Base-by-base conservation (phyloP, 2,797 vertebrate genomes). In the Alauda arvensis region DNA sequence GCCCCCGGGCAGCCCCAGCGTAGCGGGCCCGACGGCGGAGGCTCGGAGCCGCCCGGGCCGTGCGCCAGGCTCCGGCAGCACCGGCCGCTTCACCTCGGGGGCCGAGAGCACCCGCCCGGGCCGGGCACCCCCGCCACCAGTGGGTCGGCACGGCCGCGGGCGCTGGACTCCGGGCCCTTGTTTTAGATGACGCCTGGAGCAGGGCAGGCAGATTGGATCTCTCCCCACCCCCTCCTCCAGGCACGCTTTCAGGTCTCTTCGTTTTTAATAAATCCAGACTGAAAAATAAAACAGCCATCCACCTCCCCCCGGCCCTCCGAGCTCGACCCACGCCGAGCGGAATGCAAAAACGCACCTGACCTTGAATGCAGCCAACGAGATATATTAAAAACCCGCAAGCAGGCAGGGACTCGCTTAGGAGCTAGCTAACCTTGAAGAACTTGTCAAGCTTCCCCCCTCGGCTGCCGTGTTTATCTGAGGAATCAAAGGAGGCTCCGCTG, bases 281-380 rank as follows among this genome's bases (percentile, higher is more conserved):
- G 61, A 55, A 79, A 87, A 87, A 79, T 43, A 69, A 60, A 87
- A 39, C 43, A 34, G 7, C 3, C 5, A 8, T 8, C 14, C 11
- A 3, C 3, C 12, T 34, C 13, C 17, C 14, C 8, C 28, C 25
- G 16, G 12, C 31, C 45, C 53, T 48, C 62, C 37, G 42, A 75
- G 19, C 51, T 81, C 85, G 63, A 87, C 48, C 60, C 80, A 77
- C 16, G 10, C 34, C 31, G 43, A 78, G 83, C 40, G 51, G 77
- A 85, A 91, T 85, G 83, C 52, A 84, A 88, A 93, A 94, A 46
- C 92, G 96, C 95, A 96, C 96, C 97, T 97, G 97, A 97, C 97
- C 97, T 97, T 97, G 97, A 97, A 96, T 95, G 95, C 87, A 96
- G 83, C 63, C 53, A 83, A 60, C 43, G 63, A 85, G 93, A 93